Evolutionary conservation across 2,888 invertebrate genomes (phyloP).

Genomic region (Platycnemis pennipes): DNA sequence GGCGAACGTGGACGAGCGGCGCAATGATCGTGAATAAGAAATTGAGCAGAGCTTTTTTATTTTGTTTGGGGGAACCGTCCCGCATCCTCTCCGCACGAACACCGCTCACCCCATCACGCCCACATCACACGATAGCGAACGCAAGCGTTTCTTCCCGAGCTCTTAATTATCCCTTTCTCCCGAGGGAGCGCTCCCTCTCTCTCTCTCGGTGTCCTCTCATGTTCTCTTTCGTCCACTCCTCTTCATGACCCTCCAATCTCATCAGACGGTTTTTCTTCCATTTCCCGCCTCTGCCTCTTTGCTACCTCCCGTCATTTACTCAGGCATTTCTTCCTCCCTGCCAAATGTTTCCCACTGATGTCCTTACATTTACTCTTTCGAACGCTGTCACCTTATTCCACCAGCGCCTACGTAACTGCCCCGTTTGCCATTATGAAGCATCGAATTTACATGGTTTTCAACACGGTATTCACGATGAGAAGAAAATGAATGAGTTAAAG

Average conservation of each 20-base stretch:
- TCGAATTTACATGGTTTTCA: too few relatives aligned
- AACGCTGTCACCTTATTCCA: not conserved
- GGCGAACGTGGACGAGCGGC: not conserved
- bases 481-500: too few relatives aligned
- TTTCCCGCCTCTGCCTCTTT: not conserved
- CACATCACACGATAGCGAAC: not conserved
- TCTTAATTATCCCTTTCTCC: slow-evolving; percentile 5
- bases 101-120: not conserved
- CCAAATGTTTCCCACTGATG: not conserved
- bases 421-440: too few relatives aligned
- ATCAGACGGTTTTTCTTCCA: not conserved
- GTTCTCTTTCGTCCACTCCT: not conserved
- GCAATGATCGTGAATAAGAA: slow-evolving; percentile 27
- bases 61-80: not conserved
- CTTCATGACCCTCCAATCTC: not conserved
- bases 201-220: too few relatives aligned
- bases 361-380: not conserved
- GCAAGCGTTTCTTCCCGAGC: not conserved
- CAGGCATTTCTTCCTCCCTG: not conserved
- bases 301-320: not conserved
- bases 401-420: too few relatives aligned
- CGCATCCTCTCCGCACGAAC: not conserved
- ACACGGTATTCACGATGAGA: too few relatives aligned
- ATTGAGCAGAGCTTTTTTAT: not conserved
- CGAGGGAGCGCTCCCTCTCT: not conserved